These are phyloP conservation scores for Liposcelis brunnea DNA, from an alignment of 2,888 invertebrate species.

Conservation along the genomic window DNA sequence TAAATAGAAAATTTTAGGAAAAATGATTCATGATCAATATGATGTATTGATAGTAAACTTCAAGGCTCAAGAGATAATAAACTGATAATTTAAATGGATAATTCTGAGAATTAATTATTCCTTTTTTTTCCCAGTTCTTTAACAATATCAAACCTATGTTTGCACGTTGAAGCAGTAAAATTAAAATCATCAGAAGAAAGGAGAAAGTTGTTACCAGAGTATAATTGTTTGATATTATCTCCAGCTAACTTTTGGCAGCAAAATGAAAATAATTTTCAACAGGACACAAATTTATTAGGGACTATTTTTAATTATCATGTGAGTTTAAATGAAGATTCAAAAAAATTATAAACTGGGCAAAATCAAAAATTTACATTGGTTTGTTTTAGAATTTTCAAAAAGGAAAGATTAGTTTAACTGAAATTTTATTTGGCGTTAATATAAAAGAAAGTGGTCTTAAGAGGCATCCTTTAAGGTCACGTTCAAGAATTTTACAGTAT, in stretches of 20 bases:
- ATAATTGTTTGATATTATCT: constrained; percentile 77
- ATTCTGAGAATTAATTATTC: constrained; percentile 3
- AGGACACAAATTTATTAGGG: constrained; percentile 60
- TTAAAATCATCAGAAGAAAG: constrained; percentile 25
- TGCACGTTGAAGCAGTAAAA: constrained; percentile 68
- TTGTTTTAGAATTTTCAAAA: constrained; percentile 58
- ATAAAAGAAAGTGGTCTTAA: constrained; percentile 82
- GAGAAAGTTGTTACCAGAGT: constrained; percentile 55
- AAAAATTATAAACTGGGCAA: not conserved
- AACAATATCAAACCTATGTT: constrained; percentile 63
- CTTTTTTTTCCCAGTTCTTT: constrained; percentile 34
- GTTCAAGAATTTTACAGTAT: constrained; percentile 74
- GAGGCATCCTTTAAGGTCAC: constrained; percentile 64
- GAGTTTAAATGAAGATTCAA: constrained; percentile 20
- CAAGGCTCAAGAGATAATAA: no score
- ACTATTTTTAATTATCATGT: constrained; percentile 76
- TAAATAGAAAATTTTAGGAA: constrained; percentile 17
- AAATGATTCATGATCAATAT: constrained; percentile 9
- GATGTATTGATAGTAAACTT: no score
- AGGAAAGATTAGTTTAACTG: constrained; percentile 66
- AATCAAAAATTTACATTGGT: constrained; percentile 11
- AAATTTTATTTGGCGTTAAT: constrained; percentile 84
- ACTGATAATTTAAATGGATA: not conserved
- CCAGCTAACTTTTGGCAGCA: constrained; percentile 91
- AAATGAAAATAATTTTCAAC: constrained; percentile 56